Evolutionary conservation across 2,888 invertebrate genomes (phyloP).

Genomic region (Apamea anceps): DNA sequence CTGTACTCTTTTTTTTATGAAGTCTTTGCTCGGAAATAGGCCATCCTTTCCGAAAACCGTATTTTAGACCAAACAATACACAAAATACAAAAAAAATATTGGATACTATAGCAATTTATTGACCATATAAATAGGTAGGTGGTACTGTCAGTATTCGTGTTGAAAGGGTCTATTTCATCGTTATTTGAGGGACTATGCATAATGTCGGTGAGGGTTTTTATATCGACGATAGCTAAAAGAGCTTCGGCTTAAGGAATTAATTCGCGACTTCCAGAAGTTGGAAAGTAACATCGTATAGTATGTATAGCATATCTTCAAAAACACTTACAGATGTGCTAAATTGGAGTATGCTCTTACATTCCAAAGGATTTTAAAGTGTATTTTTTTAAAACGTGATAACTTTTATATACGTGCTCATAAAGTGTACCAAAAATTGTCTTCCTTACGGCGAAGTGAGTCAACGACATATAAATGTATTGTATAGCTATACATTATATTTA

Average conservation of each 20-base stretch:
- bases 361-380: not conserved
- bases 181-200: not conserved
- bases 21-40: not conserved
- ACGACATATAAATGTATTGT: constrained; percentile 6
- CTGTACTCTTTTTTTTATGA: not conserved
- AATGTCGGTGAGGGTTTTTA: not conserved
- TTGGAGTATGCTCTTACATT: constrained; percentile 6
- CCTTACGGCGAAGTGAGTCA: constrained; percentile 38
- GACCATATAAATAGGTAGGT: not conserved
- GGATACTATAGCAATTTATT: not conserved
- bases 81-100: not conserved
- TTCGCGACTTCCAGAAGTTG: not conserved
- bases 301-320: constrained; percentile 1
- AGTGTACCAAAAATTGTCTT: constrained; percentile 27
- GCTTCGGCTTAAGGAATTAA: not conserved
- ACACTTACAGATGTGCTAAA: constrained; percentile 5
- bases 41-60: not conserved
- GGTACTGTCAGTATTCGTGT: not conserved
- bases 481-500: too few species aligned
- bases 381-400: constrained; percentile 29
- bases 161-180: not conserved
- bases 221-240: not conserved
- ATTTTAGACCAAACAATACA: not conserved
- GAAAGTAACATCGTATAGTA: not conserved
- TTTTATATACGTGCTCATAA: constrained; percentile 36